phyloP scores from a whole-genome alignment of 2,113 vertebrate species.

The Zonotrichia leucophrys region DNA sequence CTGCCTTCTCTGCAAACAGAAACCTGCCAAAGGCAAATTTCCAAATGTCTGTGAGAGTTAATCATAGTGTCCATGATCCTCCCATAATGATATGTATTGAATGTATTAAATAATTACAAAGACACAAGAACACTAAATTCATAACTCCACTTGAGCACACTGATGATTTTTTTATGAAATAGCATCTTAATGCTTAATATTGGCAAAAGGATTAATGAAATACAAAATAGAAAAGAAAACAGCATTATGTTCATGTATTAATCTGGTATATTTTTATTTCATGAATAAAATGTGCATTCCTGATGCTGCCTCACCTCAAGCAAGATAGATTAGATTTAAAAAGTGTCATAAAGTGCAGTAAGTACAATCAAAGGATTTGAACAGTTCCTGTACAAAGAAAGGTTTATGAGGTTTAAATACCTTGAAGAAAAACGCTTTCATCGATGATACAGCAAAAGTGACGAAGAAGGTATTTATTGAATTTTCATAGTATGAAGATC shows the following conservation, averaged over 20 bases:
- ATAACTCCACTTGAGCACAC: not conserved
- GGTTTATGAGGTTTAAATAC: not conserved
- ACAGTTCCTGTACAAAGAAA: not conserved
- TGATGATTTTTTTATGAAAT: not conserved
- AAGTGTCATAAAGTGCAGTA: not conserved
- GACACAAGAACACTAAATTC: not conserved
- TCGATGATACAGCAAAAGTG: not conserved
- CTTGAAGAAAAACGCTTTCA: not conserved
- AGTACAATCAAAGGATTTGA: not conserved
- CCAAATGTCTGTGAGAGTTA: not conserved
- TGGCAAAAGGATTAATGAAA: not conserved
- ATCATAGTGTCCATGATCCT: not conserved
- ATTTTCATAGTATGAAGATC: not conserved
- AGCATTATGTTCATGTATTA: not conserved
- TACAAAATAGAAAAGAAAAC: not conserved
- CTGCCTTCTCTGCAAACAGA: not conserved
- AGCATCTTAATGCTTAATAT: not conserved
- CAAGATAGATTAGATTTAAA: not conserved
- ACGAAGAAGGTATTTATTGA: not conserved
- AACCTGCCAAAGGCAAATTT: not conserved
- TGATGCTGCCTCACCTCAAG: not conserved
- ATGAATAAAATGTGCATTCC: not conserved
- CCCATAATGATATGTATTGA: fast-evolving
- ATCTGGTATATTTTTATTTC: not conserved
- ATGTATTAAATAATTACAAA: not conserved